phyloP scores from a whole-genome alignment of 2,888 invertebrate genomes.

The Liodrosophila aerea region DNA sequence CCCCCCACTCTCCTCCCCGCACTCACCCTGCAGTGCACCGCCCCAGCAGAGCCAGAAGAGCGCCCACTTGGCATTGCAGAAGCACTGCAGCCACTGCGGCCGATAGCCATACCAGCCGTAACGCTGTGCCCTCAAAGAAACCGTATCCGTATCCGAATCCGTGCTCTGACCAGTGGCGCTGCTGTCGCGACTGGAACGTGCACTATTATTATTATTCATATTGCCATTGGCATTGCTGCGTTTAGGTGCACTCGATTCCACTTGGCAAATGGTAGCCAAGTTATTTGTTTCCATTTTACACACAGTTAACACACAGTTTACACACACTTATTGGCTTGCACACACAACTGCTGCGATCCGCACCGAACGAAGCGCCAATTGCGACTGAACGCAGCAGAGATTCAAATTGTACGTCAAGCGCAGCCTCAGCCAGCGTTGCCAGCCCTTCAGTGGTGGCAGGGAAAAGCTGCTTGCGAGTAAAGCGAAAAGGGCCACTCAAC shows the following conservation, averaged over 20 bases:
- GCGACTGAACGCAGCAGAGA: slow-evolving; percentile 69
- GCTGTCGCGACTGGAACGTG: slow-evolving; percentile 62
- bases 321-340: slow-evolving; percentile 10
- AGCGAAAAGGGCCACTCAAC: too few relatives aligned
- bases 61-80: slow-evolving; percentile 90
- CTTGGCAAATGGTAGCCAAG: slow-evolving; percentile 26
- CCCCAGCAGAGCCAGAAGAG: slow-evolving; percentile 92
- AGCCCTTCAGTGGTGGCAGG: background rate
- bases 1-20: background rate
- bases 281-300: slow-evolving; percentile 16
- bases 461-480: too few relatives aligned
- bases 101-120: slow-evolving; percentile 88
- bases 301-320: background rate
- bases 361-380: slow-evolving; percentile 57
- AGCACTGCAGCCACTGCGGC: slow-evolving; percentile 87
- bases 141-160: slow-evolving; percentile 28
- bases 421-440: slow-evolving; percentile 32
- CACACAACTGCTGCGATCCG: slow-evolving; percentile 56
- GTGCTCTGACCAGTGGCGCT: slow-evolving; percentile 34
- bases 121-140: slow-evolving; percentile 31
- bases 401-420: slow-evolving; percentile 45
- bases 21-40: slow-evolving; percentile 88
- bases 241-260: slow-evolving; percentile 41
- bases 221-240: slow-evolving; percentile 52
- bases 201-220: slow-evolving; percentile 75